Base-by-base conservation (phyloP, 2,797 vertebrate genomes). In the Gallinago solitaria region DNA sequence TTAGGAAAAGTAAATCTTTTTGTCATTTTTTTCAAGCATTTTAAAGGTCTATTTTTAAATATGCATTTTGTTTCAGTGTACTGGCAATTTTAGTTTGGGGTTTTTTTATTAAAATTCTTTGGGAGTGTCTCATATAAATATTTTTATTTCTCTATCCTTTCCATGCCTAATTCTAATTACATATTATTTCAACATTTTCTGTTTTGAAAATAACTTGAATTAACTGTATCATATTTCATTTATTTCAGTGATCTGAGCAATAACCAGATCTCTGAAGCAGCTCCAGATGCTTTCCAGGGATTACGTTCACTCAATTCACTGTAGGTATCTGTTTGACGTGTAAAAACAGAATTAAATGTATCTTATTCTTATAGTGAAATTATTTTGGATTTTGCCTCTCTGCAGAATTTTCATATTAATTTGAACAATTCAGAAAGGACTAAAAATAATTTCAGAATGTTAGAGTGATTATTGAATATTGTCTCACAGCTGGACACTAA, bases 231-330 rank as follows among this genome's bases (percentile, higher is more conserved):
- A 68, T 83, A 84, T 74, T 30, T 88, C 30, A 12, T 97, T 97
- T 65, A 70, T 97, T 97, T 78, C 97, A 98, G 98, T 96, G 99
- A 99, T 98, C 98, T 99, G 96, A 99, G 99, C 95, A 99, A 99
- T 98, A 99, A 99, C 97, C 99, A 99, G 97, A 99, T 99, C 96
- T 99, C 99, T 25, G 99, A 99, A 97, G 96, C 99, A 70, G 99
- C 99, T 70, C 98, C 99, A 19, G 99, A 99, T 86, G 98, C 99
- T 80, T 99, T 99, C 97, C 99, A 99, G 96, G 99, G 99, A 50
- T 98, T 99, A 33, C 99, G 99, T 59, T 99, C 99, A 45, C 99
- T 99, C 95, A 99, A 99, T 97, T 99, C 99, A 51, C 98, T 99
- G 99, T 99, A 97, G 97, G 98, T 99, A 97, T 85, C 33, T 69